Base-by-base conservation (phyloP, 2,888 invertebrate genomes). In the Bellardia bayeri region DNA sequence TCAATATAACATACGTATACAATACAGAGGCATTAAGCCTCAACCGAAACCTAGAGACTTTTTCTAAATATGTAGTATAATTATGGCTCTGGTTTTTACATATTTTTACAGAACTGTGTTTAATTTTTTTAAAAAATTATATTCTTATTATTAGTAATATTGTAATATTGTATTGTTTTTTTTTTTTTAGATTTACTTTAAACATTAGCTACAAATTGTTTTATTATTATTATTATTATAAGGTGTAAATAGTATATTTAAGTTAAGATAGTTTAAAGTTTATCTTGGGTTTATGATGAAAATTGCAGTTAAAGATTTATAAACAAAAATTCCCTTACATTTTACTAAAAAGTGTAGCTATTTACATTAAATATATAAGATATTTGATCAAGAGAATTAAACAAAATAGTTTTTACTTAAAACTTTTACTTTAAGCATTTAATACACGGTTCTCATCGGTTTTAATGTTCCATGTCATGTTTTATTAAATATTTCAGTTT, bases 71-170 rank as follows among this genome's bases (percentile, higher is more conserved):
- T 13, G 23, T 42, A 5, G 33, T 8, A 3, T 13, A 5, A 13
- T 5, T 14, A 13, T 30, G 13, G 8, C 40, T 56, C 7, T 71
- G 61, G 6, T 58, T 68, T 45, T 79, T 30, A 49, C 6, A 42
- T 61, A 80, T 40, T 40, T 71, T 8, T 33, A 72, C 40, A 56
- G 13, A 82, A 82, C 82, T 82, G 82, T 82, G 82, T 82, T 82
- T 76, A 69, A 76, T 63, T 82, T 69, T 69, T 63, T 74, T 13
- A 72, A 66, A 82, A 74, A 56, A 66, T 64, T 66, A 40, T 58
- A 45, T 45, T 45, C 13, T 45, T 45, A 45, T 45, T 45, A 9
- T 0, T 13, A 42, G 42, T 42, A 13, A 45, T 45, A 45, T 78
- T 74, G 40, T 40, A 37, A 74, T 23, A 23, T 23, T 23, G 23